Conservation (phyloP, 2,113 vertebrate species). For the Microcebus ravelobensis region DNA sequence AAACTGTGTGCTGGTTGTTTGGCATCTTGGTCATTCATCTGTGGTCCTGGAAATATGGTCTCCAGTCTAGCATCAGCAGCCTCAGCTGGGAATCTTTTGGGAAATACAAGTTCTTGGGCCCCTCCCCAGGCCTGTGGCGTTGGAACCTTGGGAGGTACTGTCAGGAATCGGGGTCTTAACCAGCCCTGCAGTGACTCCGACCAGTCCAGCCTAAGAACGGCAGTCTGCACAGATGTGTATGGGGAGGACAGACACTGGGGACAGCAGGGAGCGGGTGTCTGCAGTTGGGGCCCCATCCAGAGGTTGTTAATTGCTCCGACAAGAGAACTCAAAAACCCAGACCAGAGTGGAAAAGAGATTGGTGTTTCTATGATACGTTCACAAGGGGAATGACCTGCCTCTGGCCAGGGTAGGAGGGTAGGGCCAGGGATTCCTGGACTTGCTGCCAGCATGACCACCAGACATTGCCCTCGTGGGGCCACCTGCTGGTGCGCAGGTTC, state of each 20-base stretch:
- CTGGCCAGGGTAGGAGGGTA: neutral
- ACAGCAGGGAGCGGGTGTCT: neutral
- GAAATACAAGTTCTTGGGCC: neutral
- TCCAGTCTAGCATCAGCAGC: neutral
- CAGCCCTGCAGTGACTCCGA: too few relatives aligned
- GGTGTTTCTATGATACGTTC: accelerated
- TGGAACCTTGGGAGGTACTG: neutral
- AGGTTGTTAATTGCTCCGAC: neutral
- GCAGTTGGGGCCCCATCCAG: neutral
- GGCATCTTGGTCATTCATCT: neutral
- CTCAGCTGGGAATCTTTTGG: neutral
- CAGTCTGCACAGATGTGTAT: too few relatives aligned
- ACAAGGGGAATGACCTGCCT: neutral
- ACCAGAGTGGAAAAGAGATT: neutral
- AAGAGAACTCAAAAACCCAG: neutral
- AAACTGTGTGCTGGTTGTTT: neutral
- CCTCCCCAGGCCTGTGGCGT: neutral
- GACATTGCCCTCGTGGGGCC: neutral
- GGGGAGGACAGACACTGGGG: too few relatives aligned
- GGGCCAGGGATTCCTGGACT: too few relatives aligned
- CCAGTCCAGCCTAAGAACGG: neutral
- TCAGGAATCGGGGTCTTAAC: neutral
- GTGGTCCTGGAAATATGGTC: neutral
- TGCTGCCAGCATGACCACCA: neutral
- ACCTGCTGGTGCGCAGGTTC: neutral